phyloP scores from a whole-genome alignment of 2,888 invertebrate genomes.

The Clistopyga incitator region DNA sequence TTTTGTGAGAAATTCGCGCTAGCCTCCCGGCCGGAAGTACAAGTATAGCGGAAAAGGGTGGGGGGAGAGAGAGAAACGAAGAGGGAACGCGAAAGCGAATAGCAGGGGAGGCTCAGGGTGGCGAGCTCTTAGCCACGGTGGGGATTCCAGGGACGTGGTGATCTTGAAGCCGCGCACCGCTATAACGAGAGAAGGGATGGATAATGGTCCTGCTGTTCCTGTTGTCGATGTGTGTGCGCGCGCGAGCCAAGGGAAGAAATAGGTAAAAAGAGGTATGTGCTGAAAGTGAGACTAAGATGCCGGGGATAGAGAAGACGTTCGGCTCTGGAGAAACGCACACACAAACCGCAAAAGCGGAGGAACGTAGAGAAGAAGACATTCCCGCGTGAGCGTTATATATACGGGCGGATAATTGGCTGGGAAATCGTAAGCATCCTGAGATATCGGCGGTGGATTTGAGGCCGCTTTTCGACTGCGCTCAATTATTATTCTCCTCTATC shows the following conservation, averaged over 20 bases:
- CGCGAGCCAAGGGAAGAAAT: conserved; percentile 55
- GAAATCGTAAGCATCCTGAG: conserved; percentile 36
- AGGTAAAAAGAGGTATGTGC: conserved; percentile 49
- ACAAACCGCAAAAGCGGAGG: neutral
- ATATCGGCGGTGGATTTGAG: conserved; percentile 38
- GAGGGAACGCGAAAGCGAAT: conserved; percentile 43
- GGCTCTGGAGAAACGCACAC: neutral
- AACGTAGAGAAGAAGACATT: conserved; percentile 9
- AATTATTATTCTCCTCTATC: conserved; percentile 53
- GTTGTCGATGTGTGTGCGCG: conserved; percentile 29
- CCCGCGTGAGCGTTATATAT: conserved; percentile 33
- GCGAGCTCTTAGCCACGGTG: conserved; percentile 64
- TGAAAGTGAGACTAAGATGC: conserved; percentile 56
- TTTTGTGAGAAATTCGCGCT: conserved; percentile 80
- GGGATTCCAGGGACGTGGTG: conserved; percentile 76
- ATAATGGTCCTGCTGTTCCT: conserved; percentile 49
- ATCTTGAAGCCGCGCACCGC: conserved; percentile 60
- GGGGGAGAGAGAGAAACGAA: conserved; percentile 26
- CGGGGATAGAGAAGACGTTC: neutral
- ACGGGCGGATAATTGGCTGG: conserved; percentile 52
- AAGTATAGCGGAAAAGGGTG: conserved; percentile 75
- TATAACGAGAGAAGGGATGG: conserved; percentile 48
- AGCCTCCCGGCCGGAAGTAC: conserved; percentile 80
- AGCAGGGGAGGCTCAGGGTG: conserved; percentile 56
- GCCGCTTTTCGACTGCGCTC: conserved; percentile 32